Evolutionary conservation across 2,888 invertebrate genomes (phyloP).

Genomic region (Trichopoda pennipes): DNA sequence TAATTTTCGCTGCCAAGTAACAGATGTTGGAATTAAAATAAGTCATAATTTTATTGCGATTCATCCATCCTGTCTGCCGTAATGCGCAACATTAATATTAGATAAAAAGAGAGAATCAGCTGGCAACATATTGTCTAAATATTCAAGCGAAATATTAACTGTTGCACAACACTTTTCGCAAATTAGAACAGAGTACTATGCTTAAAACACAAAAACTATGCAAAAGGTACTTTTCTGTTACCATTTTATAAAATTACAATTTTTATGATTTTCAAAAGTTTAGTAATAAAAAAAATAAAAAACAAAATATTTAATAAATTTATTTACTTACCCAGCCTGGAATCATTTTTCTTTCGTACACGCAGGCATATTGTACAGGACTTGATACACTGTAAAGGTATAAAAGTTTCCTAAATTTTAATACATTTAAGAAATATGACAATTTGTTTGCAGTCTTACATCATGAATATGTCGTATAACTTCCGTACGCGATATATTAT

Average conservation of each 20-base stretch:
- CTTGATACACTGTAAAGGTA: constrained; percentile 93
- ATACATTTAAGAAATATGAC: neutral
- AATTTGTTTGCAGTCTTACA: constrained; percentile 83
- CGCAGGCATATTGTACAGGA: constrained; percentile 96
- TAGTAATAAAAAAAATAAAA: too few species aligned
- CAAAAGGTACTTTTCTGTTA: neutral
- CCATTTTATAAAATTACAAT: neutral
- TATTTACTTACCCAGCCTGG: constrained; percentile 89
- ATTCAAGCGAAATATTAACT: too few species aligned
- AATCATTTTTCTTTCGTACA: constrained; percentile 93
- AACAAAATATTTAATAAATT: neutral
- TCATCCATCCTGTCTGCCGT: too few species aligned
- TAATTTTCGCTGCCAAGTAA: too few species aligned
- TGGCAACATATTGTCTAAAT: too few species aligned
- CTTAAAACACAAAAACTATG: too few species aligned
- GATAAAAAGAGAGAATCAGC: too few species aligned
- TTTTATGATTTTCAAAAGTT: neutral
- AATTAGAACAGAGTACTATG: too few species aligned
- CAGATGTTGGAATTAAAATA: too few species aligned
- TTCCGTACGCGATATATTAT: constrained; percentile 94
- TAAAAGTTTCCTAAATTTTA: neutral
- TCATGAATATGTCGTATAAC: constrained; percentile 97
- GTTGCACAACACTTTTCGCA: too few species aligned
- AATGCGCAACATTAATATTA: too few species aligned
- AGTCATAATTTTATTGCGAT: too few species aligned